Evolutionary conservation across 2,797 vertebrate species (phyloP), one percentile per base, ranked within the genome.

Genomic region (Basileuterus tristriatus): DNA sequence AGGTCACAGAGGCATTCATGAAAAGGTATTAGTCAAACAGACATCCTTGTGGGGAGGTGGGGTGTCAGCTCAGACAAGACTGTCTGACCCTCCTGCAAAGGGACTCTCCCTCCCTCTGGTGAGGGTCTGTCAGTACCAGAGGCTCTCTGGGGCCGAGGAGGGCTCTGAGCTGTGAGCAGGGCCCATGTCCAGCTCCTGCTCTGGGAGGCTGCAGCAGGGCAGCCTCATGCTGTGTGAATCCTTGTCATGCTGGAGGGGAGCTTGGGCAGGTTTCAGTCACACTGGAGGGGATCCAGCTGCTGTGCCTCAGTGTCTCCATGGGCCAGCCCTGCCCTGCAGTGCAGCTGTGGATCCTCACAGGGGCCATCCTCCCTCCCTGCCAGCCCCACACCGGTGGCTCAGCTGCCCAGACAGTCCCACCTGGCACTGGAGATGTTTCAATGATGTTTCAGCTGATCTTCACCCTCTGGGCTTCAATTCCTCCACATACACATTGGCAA

Each of bases 221-320:
- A 67, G 39, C 36, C 30, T 71, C 23, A 2, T 16, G 63, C 22
- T 78, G 9, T 44, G 11, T 21, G 46, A 59, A 6, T 3, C 20
- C 15, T 8, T 75, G 18, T 63, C 12, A 4, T 2, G 9, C 9
- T 2, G 3, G 8, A 53, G 55, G 22, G 71, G 27, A 72, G 17
- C 43, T 56, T 1, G 0, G 22, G n/a, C 22, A 74, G 58, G 23
- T 55, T 86, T 34, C 55, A 65, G 16, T 30, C n/a, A 6, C 43
- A 39, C 36, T 50, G 29, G 46, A 69, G 50, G 32, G 27, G 14
- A 36, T 36, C 37, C 49, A 17, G 36, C 69, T 50, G 63, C 56
- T 6, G 1, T 52, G 37, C n/a, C 34, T 62, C 44, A 11, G 0
- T 46, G 27, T 8, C 32, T 37, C 15, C 30, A 9, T 6, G 47